phyloP scores from a whole-genome alignment of 92 coral and sea anemone genomes.

The Bergia puertoricense region DNA sequence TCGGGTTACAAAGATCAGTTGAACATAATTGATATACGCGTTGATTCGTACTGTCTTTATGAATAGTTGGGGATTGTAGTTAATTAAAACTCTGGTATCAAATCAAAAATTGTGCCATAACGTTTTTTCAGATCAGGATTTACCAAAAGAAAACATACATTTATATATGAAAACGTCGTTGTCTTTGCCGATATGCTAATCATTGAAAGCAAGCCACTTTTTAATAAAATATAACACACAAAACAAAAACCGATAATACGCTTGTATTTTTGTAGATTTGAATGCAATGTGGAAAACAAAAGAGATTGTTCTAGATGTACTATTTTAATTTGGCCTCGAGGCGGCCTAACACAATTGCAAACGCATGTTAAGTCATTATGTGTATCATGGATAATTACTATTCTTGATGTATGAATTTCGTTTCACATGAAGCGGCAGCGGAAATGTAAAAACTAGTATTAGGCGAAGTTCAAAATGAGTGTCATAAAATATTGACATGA shows the following conservation, averaged over 20 bases:
- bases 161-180: not conserved
- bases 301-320: constrained; percentile 27
- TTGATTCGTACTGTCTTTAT: not conserved
- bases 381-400: constrained; percentile 10
- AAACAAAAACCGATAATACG: constrained; percentile 3
- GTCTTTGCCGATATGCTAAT: not conserved
- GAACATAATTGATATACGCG: not conserved
- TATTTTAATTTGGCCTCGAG: constrained; percentile 24
- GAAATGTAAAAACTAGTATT: not conserved
- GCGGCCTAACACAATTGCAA: constrained; percentile 16
- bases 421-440: constrained; percentile 24
- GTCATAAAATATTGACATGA: constrained; percentile 17
- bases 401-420: constrained; percentile 20
- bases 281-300: constrained; percentile 14
- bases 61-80: not conserved
- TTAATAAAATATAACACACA: constrained; percentile 24
- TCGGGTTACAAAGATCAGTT: not conserved
- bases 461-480: not conserved
- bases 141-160: constrained; percentile 6
- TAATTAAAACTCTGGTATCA: not conserved
- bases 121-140: not conserved
- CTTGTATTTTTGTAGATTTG: not conserved
- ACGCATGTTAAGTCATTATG: constrained; percentile 20
- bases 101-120: not conserved
- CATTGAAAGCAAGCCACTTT: not conserved